These are phyloP conservation scores for Beroe forskalii DNA, from an alignment of 37 sponge, comb jelly and placozoan genomes.

Conservation along the genomic window DNA sequence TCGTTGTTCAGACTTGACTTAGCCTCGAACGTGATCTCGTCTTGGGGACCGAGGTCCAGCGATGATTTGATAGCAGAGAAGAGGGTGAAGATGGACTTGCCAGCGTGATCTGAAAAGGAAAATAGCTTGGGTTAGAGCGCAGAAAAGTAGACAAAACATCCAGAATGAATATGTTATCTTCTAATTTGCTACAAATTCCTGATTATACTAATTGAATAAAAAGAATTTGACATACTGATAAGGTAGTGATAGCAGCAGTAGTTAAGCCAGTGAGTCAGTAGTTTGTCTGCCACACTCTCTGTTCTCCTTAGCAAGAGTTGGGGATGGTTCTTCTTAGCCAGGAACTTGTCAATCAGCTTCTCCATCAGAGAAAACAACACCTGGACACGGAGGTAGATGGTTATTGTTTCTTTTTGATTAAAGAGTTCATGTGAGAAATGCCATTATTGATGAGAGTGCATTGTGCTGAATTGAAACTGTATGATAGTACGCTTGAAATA, in stretches of 20 bases:
- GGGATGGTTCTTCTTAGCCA: constrained; percentile 65
- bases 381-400: neutral
- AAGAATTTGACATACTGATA: neutral
- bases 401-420: too few relatives aligned
- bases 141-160: too few relatives aligned
- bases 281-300: constrained; percentile 62
- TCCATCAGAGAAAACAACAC: constrained; percentile 54
- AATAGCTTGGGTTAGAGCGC: too few relatives aligned
- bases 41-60: constrained; percentile 63
- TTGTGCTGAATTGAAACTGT: too few relatives aligned
- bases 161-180: too few relatives aligned
- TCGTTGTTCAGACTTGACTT: constrained; percentile 58
- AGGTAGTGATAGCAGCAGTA: constrained; percentile 62
- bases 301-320: constrained; percentile 21
- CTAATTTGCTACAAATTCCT: too few relatives aligned
- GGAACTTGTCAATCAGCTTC: constrained; percentile 61
- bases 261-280: constrained; percentile 61
- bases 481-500: too few relatives aligned
- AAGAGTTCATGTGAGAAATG: too few relatives aligned
- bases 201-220: too few relatives aligned
- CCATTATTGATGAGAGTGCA: too few relatives aligned
- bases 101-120: constrained; percentile 24
- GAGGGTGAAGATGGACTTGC: constrained; percentile 63
- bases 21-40: constrained; percentile 57
- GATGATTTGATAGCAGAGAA: constrained; percentile 39